phyloP scores from a whole-genome alignment of 2,888 invertebrate genomes.

The Limenitis camilla region DNA sequence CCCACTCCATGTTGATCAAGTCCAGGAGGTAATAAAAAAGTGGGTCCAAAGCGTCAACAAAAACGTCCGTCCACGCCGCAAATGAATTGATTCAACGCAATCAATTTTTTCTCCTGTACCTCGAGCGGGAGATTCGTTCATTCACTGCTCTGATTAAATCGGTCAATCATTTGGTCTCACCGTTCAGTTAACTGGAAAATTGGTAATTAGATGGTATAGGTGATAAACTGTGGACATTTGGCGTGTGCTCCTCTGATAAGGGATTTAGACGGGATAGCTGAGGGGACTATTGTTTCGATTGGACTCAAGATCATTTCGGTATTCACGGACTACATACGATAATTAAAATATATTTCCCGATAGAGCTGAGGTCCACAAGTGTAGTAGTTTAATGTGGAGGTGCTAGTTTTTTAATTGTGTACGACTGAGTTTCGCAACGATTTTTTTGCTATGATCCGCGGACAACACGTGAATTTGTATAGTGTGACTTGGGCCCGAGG shows the following conservation, averaged over 20 bases:
- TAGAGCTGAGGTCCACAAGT: too few relatives aligned
- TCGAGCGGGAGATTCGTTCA: conserved; percentile 40
- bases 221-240: conserved; percentile 43
- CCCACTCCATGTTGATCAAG: conserved; percentile 29
- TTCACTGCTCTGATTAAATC: conserved; percentile 61
- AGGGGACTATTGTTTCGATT: background rate
- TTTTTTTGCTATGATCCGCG: too few relatives aligned
- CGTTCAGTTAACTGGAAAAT: conserved; percentile 70
- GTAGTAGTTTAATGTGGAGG: too few relatives aligned
- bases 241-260: conserved; percentile 27
- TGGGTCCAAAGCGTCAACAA: conserved; percentile 50
- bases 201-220: conserved; percentile 64
- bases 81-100: conserved; percentile 66
- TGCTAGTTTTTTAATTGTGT: too few relatives aligned
- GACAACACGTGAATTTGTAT: too few relatives aligned
- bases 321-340: background rate
- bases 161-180: conserved; percentile 68
- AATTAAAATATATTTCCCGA: background rate
- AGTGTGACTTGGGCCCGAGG: too few relatives aligned
- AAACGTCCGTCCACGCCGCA: conserved; percentile 49
- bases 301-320: background rate
- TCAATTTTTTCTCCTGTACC: conserved; percentile 56
- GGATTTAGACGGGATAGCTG: conserved; percentile 2
- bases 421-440: too few relatives aligned
- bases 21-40: conserved; percentile 37